Evolutionary conservation across 2,797 vertebrate species (phyloP), one percentile per base, ranked within the genome.

Genomic region (Parauchenoglanis punctatus): DNA sequence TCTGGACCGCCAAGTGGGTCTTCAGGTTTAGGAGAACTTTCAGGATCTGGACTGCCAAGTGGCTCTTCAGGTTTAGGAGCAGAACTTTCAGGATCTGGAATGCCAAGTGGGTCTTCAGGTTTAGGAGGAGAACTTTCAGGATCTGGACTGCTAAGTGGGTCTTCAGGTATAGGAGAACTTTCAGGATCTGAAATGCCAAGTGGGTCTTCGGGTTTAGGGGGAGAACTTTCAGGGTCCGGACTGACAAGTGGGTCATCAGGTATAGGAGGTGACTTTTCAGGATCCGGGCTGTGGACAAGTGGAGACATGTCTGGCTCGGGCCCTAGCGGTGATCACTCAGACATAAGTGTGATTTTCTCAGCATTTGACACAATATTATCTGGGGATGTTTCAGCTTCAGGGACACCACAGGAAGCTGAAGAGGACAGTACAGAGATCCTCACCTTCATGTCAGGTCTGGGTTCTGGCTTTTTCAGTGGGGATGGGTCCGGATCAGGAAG

Each of bases 381-480:
- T 83, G 92, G 84, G 68, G 89, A 93, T 20, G 86, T 78, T 23
- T 94, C 93, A 7, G 85, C 58, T 84, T 95, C 93, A 82, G 94
- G 92, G 76, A 89, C 44, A 92, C 88, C 78, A 11, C 92, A 95
- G 87, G 95, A 96, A 88, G 93, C 91, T 54, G 94, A 85, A 81
- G 90, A 95, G 81, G 95, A 93, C 63, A 93, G 91, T 88, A 80
- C 93, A 40, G 93, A n/a, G 58, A 90, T 94, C 46, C 63, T 94
- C 44, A 91, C 90, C 35, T 90, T 95, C 13, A 87, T 91, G 10
- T 75, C 92, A 84, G 92, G 76, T 58, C 58, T 70, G 10, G 91
- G 89, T 40, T 95, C 94, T 88, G 93, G 96, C 83, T 93, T 93
- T 67, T 89, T 92, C 72, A 96, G 92, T 1, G 86, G 89, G 56